Evolutionary conservation across 2,113 vertebrate species (phyloP).

Genomic region (Antennarius striatus): DNA sequence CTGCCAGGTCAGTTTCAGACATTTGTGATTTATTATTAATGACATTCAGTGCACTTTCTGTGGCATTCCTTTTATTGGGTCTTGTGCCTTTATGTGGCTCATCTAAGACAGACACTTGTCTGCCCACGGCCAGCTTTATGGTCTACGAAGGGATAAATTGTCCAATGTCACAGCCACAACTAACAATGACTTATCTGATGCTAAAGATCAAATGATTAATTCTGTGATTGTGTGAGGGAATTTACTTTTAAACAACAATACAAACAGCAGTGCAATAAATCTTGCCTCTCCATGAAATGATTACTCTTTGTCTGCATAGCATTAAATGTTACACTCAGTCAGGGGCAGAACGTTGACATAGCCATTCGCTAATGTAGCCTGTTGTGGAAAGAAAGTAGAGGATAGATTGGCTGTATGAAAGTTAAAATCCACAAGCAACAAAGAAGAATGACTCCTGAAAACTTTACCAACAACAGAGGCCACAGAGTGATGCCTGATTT

Average conservation of each 20-base stretch:
- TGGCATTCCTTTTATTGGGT: slow-evolving; percentile 82
- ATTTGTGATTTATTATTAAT: slow-evolving; percentile 83
- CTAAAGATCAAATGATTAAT: slow-evolving; percentile 74
- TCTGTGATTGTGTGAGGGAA: slow-evolving; percentile 69
- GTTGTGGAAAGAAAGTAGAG: slow-evolving; percentile 32
- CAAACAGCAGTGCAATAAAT: slow-evolving; percentile 63
- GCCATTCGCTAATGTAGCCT: slow-evolving; percentile 57
- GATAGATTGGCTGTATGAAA: slow-evolving; percentile 39
- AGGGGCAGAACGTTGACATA: slow-evolving; percentile 54
- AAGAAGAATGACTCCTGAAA: slow-evolving; percentile 29
- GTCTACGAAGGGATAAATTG: slow-evolving; percentile 69
- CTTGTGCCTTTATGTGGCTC: slow-evolving; percentile 76
- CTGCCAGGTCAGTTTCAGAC: slow-evolving; percentile 75
- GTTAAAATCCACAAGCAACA: slow-evolving; percentile 40
- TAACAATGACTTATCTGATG: slow-evolving; percentile 70
- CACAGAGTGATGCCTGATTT: slow-evolving; percentile 55
- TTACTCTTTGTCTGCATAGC: slow-evolving; percentile 60
- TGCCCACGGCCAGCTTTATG: slow-evolving; percentile 72
- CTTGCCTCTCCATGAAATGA: slow-evolving; percentile 41
- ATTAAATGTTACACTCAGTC: slow-evolving; percentile 54
- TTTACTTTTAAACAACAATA: slow-evolving; percentile 74
- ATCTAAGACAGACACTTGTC: slow-evolving; percentile 70
- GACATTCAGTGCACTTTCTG: slow-evolving; percentile 77
- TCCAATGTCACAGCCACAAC: slow-evolving; percentile 63
- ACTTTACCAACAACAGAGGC: slow-evolving; percentile 43